phyloP scores from a whole-genome alignment of 2,113 vertebrate species.

The Atrichornis clamosus region DNA sequence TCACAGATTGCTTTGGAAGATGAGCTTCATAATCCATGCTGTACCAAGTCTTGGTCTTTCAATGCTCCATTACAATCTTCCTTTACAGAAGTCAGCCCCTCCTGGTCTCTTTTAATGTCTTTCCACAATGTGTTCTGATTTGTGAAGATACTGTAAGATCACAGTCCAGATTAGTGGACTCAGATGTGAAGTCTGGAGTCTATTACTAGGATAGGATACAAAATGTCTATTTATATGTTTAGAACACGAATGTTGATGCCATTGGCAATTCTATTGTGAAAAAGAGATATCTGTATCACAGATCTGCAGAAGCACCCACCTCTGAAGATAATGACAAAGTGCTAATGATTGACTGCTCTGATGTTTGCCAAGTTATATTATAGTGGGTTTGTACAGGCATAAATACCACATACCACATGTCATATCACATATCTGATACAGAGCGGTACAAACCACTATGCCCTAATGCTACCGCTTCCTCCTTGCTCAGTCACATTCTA shows the following conservation, averaged over 20 bases:
- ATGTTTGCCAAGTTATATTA: background rate
- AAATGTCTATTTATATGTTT: background rate
- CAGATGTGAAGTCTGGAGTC: background rate
- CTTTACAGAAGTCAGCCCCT: background rate
- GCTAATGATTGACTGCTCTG: background rate
- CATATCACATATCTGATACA: background rate
- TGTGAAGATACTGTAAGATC: background rate
- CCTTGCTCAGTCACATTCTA: background rate
- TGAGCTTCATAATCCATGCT: background rate
- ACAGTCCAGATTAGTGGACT: background rate
- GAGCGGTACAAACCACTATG: background rate
- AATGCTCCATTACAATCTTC: background rate
- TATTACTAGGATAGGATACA: background rate
- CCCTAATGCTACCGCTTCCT: fast-evolving
- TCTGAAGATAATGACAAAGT: background rate
- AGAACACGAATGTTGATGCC: background rate
- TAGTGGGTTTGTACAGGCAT: background rate
- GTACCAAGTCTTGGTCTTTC: background rate
- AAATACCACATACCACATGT: background rate
- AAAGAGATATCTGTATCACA: background rate
- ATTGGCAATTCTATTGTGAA: background rate
- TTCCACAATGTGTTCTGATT: background rate
- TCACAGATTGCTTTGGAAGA: background rate
- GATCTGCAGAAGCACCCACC: background rate
- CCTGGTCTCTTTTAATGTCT: background rate